Evolutionary conservation across 1,140 invertebrate species (phyloP).

Genomic region (Leucophenga varia): DNA sequence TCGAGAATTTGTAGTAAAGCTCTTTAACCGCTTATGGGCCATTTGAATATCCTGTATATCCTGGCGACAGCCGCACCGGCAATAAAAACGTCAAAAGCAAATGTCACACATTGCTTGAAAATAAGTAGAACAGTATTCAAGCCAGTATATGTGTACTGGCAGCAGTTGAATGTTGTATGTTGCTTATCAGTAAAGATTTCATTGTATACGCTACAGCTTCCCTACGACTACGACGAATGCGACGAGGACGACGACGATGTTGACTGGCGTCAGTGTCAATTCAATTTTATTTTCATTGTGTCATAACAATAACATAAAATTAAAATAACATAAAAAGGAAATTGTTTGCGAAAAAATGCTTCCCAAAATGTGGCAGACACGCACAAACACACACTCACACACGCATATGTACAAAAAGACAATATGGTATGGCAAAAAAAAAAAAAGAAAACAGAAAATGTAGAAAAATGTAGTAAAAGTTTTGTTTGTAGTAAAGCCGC

Average conservation of each 20-base stretch:
- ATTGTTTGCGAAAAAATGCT: conserved; percentile 43
- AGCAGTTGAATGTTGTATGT: too few relatives aligned
- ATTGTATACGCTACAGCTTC: too few relatives aligned
- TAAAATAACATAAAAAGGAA: conserved; percentile 57
- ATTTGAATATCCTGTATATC: conserved; percentile 51
- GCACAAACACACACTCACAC: background rate
- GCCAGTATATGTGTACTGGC: too few relatives aligned
- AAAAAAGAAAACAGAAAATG: conserved; percentile 2
- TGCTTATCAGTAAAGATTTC: too few relatives aligned
- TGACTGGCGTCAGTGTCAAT: conserved; percentile 49
- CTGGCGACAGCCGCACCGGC: conserved; percentile 25
- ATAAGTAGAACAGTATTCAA: too few relatives aligned
- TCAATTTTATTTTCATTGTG: conserved; percentile 57
- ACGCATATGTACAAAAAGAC: conserved; percentile 1
- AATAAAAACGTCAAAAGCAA: conserved; percentile 54
- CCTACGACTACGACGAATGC: too few relatives aligned
- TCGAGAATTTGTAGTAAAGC: conserved; percentile 41
- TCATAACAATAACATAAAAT: conserved; percentile 58
- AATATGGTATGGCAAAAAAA: conserved; percentile 1
- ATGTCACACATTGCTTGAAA: conserved; percentile 29
- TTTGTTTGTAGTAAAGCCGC: too few relatives aligned
- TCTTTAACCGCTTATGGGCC: conserved; percentile 50
- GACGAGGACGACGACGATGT: too few relatives aligned
- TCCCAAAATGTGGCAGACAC: conserved; percentile 5
- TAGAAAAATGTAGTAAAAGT: too few relatives aligned